Conservation (phyloP, 2,888 invertebrate species). For the Xestobium rufovillosum region DNA sequence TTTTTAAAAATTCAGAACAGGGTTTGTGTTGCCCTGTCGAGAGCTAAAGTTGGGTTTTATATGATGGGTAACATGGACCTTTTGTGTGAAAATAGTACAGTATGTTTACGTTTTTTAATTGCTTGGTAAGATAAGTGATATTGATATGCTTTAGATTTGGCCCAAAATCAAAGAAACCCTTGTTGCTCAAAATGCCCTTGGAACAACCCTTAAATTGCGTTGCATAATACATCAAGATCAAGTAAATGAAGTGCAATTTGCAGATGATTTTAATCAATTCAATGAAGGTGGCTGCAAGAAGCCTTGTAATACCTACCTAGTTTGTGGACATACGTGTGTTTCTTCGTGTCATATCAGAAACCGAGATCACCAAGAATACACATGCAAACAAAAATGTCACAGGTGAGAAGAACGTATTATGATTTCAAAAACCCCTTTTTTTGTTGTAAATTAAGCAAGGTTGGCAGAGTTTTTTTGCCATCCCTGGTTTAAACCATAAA, state of each 20-base stretch:
- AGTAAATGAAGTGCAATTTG: conserved; percentile 38
- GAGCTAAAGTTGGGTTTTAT: conserved; percentile 64
- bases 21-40: conserved; percentile 69
- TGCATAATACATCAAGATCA: conserved; percentile 47
- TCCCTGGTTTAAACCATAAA: too few relatives aligned
- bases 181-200: conserved; percentile 47
- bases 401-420: too few relatives aligned
- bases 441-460: too few relatives aligned
- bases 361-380: conserved; percentile 44
- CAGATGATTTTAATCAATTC: conserved; percentile 45
- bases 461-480: too few relatives aligned
- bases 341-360: conserved; percentile 55
- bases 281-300: conserved; percentile 56
- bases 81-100: conserved; percentile 45
- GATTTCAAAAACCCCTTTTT: too few relatives aligned
- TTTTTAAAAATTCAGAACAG: conserved; percentile 63
- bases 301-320: conserved; percentile 42
- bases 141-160: conserved; percentile 45
- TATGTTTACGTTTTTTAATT: too few relatives aligned
- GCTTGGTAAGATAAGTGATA: conserved; percentile 2
- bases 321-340: conserved; percentile 58
- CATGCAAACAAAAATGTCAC: conserved; percentile 47
- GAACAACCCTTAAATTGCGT: conserved; percentile 43
- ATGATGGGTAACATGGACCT: conserved; percentile 65
- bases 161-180: conserved; percentile 47